Evolutionary conservation across 1,140 invertebrate genomes (phyloP).

Genomic region (Matsumurasca onukii): DNA sequence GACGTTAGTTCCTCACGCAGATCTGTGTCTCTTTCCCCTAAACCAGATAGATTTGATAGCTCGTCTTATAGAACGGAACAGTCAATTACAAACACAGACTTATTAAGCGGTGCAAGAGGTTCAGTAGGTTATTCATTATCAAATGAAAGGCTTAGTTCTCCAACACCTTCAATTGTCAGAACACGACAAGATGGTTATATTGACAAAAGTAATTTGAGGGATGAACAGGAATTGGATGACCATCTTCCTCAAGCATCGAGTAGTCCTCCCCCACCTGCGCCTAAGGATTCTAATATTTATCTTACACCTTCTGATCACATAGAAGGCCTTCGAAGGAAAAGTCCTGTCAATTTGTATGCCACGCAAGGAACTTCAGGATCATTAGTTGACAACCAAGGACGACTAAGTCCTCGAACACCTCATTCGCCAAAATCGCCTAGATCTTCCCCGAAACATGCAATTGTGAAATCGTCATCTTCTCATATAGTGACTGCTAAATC

Average conservation of each 20-base stretch:
- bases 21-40: slow-evolving; percentile 48
- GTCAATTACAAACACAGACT: neutral
- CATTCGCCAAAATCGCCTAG: slow-evolving; percentile 70
- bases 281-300: slow-evolving; percentile 47
- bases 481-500: slow-evolving; percentile 72
- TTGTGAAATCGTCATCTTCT: slow-evolving; percentile 58
- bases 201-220: slow-evolving; percentile 49
- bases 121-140: slow-evolving; percentile 3
- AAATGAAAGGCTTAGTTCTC: slow-evolving; percentile 48
- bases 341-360: slow-evolving; percentile 18
- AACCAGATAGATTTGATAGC: slow-evolving; percentile 26
- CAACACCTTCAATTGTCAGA: slow-evolving; percentile 61
- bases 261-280: slow-evolving; percentile 77
- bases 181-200: slow-evolving; percentile 65
- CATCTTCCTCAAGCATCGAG: slow-evolving; percentile 57
- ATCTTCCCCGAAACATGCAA: slow-evolving; percentile 66
- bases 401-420: slow-evolving; percentile 62
- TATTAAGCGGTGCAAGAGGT: neutral
- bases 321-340: slow-evolving; percentile 1
- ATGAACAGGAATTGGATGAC: slow-evolving; percentile 53
- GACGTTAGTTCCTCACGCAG: slow-evolving; percentile 57
- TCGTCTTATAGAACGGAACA: neutral
- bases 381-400: slow-evolving; percentile 46
- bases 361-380: slow-evolving; percentile 8
- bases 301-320: neutral